Evolutionary conservation across 2,888 invertebrate species (phyloP), one percentile per base, ranked within the genome.

Genomic region (Chesias legatella): DNA sequence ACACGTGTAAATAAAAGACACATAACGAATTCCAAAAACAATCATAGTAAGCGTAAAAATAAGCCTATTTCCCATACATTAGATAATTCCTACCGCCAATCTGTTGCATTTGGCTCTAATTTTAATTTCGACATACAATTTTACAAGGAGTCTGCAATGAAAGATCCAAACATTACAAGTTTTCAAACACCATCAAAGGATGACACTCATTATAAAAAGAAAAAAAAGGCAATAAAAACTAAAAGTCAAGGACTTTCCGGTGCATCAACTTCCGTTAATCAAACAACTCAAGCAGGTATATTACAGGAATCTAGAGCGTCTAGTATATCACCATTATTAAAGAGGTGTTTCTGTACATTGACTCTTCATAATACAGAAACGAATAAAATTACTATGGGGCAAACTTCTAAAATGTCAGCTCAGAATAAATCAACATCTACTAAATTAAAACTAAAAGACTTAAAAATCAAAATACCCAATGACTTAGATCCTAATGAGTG

Each of bases 311-410:
- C 39, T 6, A 48, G 11, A 43, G 49, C 48, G 20, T 44, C 54
- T n/a, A 48, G 40, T 21, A 49, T 56, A 43, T 46, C 49, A 17
- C 48, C 55, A 13, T 51, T 54, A 24, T 26, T 63, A 10, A 56
- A 61, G 52, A 58, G 57, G 37, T 66, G 63, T 26, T 58, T 63
- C 39, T 63, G 61, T 44, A 63, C 58, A 4, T 44, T 63, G 33
- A 48, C 48, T 31, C 48, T 58, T 10, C 44, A 34, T n/a, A 22
- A 31, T 26, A 41, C 33, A 6, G 26, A 41, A 34, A 30, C 25
- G 1, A 34, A 29, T 34, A 41, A 34, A 30, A 29, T 24, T 28
- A 13, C 20, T 7, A 33, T 23, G 7, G 7, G 7, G 6, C 25
- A 6, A 21, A 13, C 7, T 30, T 0, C 8, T 10, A 5, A 7